phyloP scores from a whole-genome alignment of 1,140 invertebrate genomes.

The Olivierus martensii region DNA sequence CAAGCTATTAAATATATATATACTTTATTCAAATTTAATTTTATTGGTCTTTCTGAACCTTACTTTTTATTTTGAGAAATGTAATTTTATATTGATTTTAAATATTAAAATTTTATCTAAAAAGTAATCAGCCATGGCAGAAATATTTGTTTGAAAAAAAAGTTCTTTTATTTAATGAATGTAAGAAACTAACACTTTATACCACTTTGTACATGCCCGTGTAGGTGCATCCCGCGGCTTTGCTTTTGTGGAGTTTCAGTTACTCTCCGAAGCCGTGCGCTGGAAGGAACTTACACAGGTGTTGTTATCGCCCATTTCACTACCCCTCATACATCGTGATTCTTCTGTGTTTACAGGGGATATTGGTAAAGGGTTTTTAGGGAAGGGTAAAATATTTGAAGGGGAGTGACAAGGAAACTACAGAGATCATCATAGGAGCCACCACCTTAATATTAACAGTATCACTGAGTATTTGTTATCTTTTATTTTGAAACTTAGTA shows the following conservation, averaged over 20 bases:
- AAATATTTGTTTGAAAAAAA: not conserved
- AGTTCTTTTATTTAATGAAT: not conserved
- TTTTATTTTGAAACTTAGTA: too few species aligned
- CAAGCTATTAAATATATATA: too few species aligned
- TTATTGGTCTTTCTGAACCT: too few species aligned
- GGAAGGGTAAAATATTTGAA: too few species aligned
- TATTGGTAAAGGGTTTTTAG: too few species aligned
- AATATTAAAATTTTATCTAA: not conserved
- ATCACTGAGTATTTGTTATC: too few species aligned
- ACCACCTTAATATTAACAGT: too few species aligned
- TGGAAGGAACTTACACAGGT: constrained; percentile 85
- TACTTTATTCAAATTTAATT: too few species aligned
- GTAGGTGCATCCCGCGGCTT: constrained; percentile 74
- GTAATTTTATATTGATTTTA: not conserved
- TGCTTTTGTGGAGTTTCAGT: constrained; percentile 92
- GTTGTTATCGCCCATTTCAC: constrained; percentile 11
- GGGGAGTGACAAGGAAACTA: too few species aligned
- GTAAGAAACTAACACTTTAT: constrained; percentile 1
- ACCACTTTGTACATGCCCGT: constrained; percentile 17
- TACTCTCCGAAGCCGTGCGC: constrained; percentile 67
- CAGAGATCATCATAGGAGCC: too few species aligned
- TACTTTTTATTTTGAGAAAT: not conserved
- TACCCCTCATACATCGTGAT: too few species aligned
- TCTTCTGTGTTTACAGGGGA: too few species aligned
- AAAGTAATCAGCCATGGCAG: not conserved